Evolutionary conservation across 2,797 vertebrate species (phyloP).

Genomic region (Iguana delicatissima): DNA sequence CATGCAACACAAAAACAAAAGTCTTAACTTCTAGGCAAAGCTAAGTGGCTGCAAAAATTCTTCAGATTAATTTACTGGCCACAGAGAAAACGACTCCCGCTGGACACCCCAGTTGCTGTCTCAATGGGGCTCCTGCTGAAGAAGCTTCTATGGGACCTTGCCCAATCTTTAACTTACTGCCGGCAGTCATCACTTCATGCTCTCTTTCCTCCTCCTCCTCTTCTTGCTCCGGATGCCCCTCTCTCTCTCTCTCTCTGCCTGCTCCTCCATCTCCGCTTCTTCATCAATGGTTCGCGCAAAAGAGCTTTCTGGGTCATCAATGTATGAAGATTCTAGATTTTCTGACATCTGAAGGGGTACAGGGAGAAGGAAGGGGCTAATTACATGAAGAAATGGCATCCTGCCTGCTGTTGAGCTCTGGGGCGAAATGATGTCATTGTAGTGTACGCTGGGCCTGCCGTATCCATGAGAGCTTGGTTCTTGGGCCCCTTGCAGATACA

Average conservation of each 20-base stretch:
- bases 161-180: slow-evolving; percentile 87
- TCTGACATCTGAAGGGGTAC: slow-evolving; percentile 86
- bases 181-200: slow-evolving; percentile 97
- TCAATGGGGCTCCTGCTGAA: neutral
- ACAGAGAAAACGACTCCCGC: neutral
- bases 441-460: neutral
- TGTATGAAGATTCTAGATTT: slow-evolving; percentile 92
- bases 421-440: neutral
- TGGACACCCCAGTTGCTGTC: neutral
- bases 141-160: neutral
- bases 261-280: slow-evolving; percentile 96
- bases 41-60: slow-evolving; percentile 68
- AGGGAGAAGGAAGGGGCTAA: slow-evolving; percentile 27
- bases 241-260: slow-evolving; percentile 93
- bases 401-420: slow-evolving; percentile 37
- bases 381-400: slow-evolving; percentile 32
- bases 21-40: slow-evolving; percentile 78
- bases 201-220: slow-evolving; percentile 95
- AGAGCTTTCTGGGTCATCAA: slow-evolving; percentile 92
- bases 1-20: slow-evolving; percentile 82
- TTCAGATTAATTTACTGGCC: neutral
- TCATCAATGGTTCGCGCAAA: slow-evolving; percentile 98
- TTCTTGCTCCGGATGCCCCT: slow-evolving; percentile 93
- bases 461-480: too few species aligned
- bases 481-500: too few species aligned